phyloP scores from a whole-genome alignment of 2,888 invertebrate species.

The Acronicta psi region DNA sequence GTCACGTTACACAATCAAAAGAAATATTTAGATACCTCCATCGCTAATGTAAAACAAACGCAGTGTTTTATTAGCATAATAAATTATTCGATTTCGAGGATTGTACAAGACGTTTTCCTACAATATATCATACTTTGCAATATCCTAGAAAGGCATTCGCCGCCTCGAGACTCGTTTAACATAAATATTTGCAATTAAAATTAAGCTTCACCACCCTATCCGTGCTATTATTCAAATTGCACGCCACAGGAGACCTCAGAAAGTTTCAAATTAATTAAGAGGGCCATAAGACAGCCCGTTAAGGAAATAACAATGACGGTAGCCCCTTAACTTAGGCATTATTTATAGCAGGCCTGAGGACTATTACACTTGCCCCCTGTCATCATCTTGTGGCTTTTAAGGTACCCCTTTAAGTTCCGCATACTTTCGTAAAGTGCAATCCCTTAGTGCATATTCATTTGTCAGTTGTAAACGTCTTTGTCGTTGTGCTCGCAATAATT shows the following conservation, averaged over 20 bases:
- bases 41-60: constrained; percentile 53
- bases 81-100: constrained; percentile 62
- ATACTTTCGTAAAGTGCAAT: constrained; percentile 69
- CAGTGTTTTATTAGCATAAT: constrained; percentile 46
- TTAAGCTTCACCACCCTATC: constrained; percentile 85
- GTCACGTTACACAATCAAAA: constrained; percentile 1
- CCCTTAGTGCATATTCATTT: constrained; percentile 73
- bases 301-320: constrained; percentile 87
- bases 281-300: constrained; percentile 88
- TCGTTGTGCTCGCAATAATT: constrained; percentile 55
- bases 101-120: constrained; percentile 62
- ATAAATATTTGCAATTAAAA: constrained; percentile 90
- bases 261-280: constrained; percentile 89
- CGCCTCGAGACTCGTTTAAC: constrained; percentile 79
- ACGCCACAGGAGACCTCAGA: constrained; percentile 87
- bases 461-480: constrained; percentile 55
- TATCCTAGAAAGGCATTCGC: constrained; percentile 71
- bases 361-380: constrained; percentile 76
- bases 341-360: constrained; percentile 82
- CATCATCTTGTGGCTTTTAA: constrained; percentile 77
- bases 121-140: constrained; percentile 83
- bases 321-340: constrained; percentile 78
- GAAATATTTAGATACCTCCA: constrained; percentile 19
- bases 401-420: constrained; percentile 64
- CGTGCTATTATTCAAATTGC: constrained; percentile 87